A percentile compares a stretch with the other conserved stretches of the same genome.
These are phyloP conservation scores for Trypoxylus dichotomus DNA, from an alignment of 1,140 invertebrate species.

Conservation along the genomic window DNA sequence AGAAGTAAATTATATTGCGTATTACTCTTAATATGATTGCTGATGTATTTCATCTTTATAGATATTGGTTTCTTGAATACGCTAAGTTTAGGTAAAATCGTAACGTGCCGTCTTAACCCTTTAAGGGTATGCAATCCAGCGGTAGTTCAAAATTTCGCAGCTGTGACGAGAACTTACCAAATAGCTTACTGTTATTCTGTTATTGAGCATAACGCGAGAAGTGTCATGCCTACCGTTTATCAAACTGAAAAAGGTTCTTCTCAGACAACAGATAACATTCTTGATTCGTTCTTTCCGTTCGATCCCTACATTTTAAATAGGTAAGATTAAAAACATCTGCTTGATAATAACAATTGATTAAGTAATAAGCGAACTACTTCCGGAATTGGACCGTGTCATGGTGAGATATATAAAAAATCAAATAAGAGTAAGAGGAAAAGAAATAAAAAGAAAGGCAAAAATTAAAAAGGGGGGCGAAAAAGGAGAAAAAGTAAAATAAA, in stretches of 20 bases:
- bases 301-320: constrained; percentile 73
- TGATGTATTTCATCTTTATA: constrained; percentile 56
- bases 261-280: constrained; percentile 53
- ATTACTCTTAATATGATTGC: constrained; percentile 27
- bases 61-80: constrained; percentile 77
- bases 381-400: too few relatives aligned
- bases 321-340: constrained; percentile 49
- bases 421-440: too few relatives aligned
- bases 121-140: constrained; percentile 74
- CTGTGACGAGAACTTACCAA: constrained; percentile 82
- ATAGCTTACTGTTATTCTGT: constrained; percentile 90
- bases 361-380: too few relatives aligned
- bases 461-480: too few relatives aligned
- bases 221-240: constrained; percentile 62
- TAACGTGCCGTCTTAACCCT: constrained; percentile 84
- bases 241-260: constrained; percentile 53
- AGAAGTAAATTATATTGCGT: constrained; percentile 64
- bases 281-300: constrained; percentile 80
- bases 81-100: constrained; percentile 80
- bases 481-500: too few relatives aligned
- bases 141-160: constrained; percentile 82
- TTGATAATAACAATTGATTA: not conserved
- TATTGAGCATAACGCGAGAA: constrained; percentile 81
- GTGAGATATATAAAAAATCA: too few relatives aligned
- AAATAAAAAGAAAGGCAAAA: too few relatives aligned